A percentile compares a stretch with the other conserved stretches of the same genome.
These are phyloP conservation scores for Nestor notabilis DNA, from an alignment of 2,113 vertebrate genomes.

Conservation along the genomic window DNA sequence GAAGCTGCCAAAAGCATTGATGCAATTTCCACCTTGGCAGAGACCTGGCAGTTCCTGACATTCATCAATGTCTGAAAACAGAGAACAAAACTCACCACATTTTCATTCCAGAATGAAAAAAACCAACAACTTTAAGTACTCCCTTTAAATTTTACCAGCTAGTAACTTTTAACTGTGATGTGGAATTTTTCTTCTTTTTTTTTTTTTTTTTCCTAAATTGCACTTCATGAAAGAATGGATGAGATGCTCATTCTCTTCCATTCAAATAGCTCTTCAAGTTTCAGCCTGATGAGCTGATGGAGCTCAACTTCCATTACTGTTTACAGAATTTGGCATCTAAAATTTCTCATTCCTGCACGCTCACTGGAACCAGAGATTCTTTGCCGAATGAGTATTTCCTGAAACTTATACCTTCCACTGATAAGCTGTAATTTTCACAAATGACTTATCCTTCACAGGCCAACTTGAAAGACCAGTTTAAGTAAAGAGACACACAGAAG, in stretches of 20 bases:
- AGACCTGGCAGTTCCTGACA: slow-evolving; percentile 86
- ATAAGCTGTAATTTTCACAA: not conserved
- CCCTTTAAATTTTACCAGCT: not conserved
- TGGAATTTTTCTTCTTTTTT: not conserved
- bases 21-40: slow-evolving; percentile 86
- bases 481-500: not conserved
- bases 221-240: not conserved
- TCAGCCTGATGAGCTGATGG: not conserved
- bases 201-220: not conserved
- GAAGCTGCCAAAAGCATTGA: slow-evolving; percentile 88
- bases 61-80: slow-evolving; percentile 84
- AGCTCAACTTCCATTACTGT: not conserved
- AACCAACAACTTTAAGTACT: not conserved
- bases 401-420: not conserved
- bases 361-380: not conserved
- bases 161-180: not conserved
- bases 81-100: not conserved
- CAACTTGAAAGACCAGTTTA: not conserved
- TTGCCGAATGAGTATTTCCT: not conserved
- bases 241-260: not conserved
- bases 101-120: not conserved
- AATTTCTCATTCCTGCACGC: not conserved
- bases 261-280: not conserved
- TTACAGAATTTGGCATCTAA: not conserved
- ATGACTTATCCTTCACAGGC: not conserved